Evolutionary conservation across 1,140 invertebrate genomes (phyloP), one percentile per base, ranked within the genome.

Genomic region (Phymastichus coffea): DNA sequence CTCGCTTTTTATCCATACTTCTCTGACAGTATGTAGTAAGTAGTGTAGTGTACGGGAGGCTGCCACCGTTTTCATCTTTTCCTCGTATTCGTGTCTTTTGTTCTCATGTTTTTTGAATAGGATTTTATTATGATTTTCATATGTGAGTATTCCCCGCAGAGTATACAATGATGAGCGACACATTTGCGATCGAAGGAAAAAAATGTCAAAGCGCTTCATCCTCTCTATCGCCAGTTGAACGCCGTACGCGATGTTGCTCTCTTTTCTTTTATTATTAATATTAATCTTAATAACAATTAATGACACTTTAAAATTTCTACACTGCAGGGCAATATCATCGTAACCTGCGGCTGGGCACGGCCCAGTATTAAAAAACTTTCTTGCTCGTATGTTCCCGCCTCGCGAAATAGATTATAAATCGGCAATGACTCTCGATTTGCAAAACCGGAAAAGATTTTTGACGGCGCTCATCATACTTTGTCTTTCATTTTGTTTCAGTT

Each of bases 251-350:
- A 47, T 61, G 44, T 38, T 56, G 28, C 57, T 57, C 53, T 52
- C 43, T 33, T 12, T 33, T 64, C 48, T 63, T 57, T 66, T 63
- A 65, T 67, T 65, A 66, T 54, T 75, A 66, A 71, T 69, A 72
- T 69, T 76, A 71, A 72, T 60, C 66, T 72, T 67, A 70, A 72
- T 74, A 78, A 78, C 70, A 76, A 73, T 77, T 72, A 77, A 73
- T 78, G 76, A 76, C 71, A 74, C 70, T 73, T 76, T 67, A 71
- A 75, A 75, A 77, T 77, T 77, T 77, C 74, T 77, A 73, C 71
- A 75, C 60, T 70, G 71, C 74, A 75, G 70, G 70, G 63, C 63
- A 71, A 67, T 64, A 67, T 70, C 64, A 44, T 66, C 55, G 57
- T 65, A 69, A 66, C 67, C 67, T 69, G 68, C 69, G 61, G 38